Evolutionary conservation across 1,140 invertebrate genomes (phyloP).

Genomic region (Drosophila guanche): DNA sequence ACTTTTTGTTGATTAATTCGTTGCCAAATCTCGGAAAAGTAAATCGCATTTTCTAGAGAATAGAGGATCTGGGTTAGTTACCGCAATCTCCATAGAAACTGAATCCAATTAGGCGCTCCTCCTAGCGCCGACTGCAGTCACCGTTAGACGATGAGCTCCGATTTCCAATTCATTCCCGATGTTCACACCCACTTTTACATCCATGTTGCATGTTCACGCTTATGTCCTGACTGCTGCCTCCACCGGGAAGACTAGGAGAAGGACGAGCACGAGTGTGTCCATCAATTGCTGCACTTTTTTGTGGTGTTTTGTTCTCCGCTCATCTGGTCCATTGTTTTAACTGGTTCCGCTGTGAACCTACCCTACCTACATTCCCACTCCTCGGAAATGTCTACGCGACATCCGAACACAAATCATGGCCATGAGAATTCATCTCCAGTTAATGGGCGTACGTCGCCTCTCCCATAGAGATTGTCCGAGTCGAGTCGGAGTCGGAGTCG

Average conservation of each 20-base stretch:
- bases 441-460: constrained; percentile 67
- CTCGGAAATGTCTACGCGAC: constrained; percentile 41
- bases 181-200: constrained; percentile 64
- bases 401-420: constrained; percentile 75
- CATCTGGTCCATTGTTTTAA: constrained; percentile 74
- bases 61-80: constrained; percentile 5
- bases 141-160: constrained; percentile 25
- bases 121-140: not conserved
- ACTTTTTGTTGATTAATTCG: not conserved
- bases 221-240: constrained; percentile 42
- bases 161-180: constrained; percentile 52
- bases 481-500: constrained; percentile 40
- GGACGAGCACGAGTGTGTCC: constrained; percentile 36
- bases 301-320: constrained; percentile 39
- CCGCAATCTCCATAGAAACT: constrained; percentile 13
- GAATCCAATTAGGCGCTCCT: constrained; percentile 31
- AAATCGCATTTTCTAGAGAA: constrained; percentile 10
- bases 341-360: constrained; percentile 34
- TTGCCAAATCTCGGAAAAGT: not conserved
- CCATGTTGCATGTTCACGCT: constrained; percentile 67
- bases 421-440: constrained; percentile 76
- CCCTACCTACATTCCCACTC: not conserved
- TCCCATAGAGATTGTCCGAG: no score
- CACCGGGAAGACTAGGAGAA: constrained; percentile 21
- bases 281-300: constrained; percentile 66